Evolutionary conservation across 2,113 vertebrate species (phyloP), one percentile per base, ranked within the genome.

Genomic region (Menidia beryllina): DNA sequence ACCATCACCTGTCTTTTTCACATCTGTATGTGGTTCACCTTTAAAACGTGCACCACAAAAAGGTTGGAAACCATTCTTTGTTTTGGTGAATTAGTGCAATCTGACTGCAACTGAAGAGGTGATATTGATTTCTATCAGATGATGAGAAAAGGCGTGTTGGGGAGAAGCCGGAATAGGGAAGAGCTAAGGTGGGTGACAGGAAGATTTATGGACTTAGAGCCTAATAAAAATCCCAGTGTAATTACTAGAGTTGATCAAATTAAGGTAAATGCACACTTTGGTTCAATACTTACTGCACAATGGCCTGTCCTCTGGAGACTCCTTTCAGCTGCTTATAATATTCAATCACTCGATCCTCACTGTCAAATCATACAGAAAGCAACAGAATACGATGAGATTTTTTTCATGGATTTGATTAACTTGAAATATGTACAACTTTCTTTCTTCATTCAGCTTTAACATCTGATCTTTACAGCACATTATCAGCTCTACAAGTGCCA

Each of bases 321-420:
- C 97, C 98, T 68, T 95, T 96, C 84, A 97, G 92, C 81, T 95
- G 96, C 93, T 97, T 99, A 77, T 98, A 96, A 90, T 97, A 93
- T 82, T 98, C 96, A 66, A 98, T 98, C 15, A 99, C 97, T 75
- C 95, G 93, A 83, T 99, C 97, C 92, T 99, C 98, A 80, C 98
- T 99, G 91, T 24, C 91, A 93, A 64, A 66, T 23, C n/a, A 65
- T 38, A 71, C 10, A 58, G 71, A 70, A 6, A 53, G 69, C 19
- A 66, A 15, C 27, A 23, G 14, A 41, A 41, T 24, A 50, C 19
- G 43, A 12, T 61, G 13, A 61, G 47, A 19, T 0, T 17, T 6
- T 34, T 2, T 34, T 34, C 7, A 10, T 34, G 17, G 5, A 19
- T 45, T 14, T 19, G 15, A 45, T 45, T 6, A 17, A 45, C 41